Evolutionary conservation across 2,113 vertebrate species (phyloP).

Genomic region (human): GRCh38 chr4:117249001-117249500

Average conservation of each 20-base stretch:
- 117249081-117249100: too few species aligned
- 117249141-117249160: background rate
- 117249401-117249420: background rate
- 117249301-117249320: background rate
- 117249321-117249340: background rate
- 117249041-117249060: too few species aligned
- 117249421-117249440: background rate
- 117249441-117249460: background rate
- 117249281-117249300: background rate
- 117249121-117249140: too few species aligned
- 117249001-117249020: too few species aligned
- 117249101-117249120: too few species aligned
- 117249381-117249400: background rate
- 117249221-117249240: background rate
- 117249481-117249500: background rate
- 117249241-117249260: background rate
- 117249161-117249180: background rate
- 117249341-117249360: background rate
- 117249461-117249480: background rate
- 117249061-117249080: too few species aligned
- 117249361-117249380: background rate
- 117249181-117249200: background rate
- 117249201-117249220: background rate
- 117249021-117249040: too few species aligned
- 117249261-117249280: background rate